These are phyloP conservation scores for Turdus rufiventris DNA, from an alignment of 2,113 vertebrate genomes.

Conservation along the genomic window DNA sequence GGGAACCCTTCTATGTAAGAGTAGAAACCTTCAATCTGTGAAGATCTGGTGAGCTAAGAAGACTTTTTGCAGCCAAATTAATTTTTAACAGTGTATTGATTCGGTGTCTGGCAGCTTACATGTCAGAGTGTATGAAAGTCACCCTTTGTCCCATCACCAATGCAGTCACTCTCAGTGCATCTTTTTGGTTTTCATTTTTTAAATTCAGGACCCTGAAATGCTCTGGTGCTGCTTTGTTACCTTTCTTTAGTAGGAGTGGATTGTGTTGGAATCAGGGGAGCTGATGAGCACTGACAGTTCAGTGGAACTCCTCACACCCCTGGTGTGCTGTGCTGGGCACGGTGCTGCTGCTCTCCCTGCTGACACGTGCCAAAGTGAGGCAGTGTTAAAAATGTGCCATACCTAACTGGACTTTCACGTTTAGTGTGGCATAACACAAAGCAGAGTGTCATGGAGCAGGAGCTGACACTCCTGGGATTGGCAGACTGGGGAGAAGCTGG, in stretches of 20 bases:
- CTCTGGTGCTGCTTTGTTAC: neutral
- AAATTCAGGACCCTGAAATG: neutral
- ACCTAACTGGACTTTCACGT: neutral
- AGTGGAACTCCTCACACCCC: neutral
- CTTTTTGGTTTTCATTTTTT: neutral
- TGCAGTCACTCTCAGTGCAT: neutral
- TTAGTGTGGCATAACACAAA: neutral
- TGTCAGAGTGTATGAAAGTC: neutral
- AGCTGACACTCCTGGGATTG: neutral
- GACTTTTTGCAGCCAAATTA: neutral
- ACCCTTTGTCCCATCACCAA: neutral
- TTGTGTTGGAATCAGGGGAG: neutral
- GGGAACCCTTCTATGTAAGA: neutral
- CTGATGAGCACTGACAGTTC: neutral
- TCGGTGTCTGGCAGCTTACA: neutral
- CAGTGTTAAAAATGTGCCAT: neutral
- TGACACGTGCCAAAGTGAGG: neutral
- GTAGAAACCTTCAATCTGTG: neutral
- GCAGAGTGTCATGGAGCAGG: fast-evolving
- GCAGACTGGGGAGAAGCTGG: neutral
- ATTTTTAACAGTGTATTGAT: neutral
- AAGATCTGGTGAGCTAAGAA: neutral
- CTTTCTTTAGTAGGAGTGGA: neutral
- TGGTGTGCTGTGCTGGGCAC: fast-evolving
- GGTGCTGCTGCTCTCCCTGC: neutral